Evolutionary conservation across 2,113 vertebrate genomes (phyloP), one percentile per base, ranked within the genome.

Genomic region (Erinaceus europaeus): DNA sequence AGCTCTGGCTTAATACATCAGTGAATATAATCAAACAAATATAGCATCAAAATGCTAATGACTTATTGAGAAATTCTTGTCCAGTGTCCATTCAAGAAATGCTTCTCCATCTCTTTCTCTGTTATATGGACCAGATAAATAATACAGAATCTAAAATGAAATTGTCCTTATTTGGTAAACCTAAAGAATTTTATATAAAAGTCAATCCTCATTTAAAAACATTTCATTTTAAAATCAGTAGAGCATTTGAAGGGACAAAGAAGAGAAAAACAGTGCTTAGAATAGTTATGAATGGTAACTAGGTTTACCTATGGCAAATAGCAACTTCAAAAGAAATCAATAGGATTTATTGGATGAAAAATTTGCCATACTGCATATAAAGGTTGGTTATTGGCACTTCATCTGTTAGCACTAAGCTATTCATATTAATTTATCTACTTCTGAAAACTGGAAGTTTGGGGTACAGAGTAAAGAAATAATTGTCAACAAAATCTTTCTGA

Each of bases 361-460:
- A 38, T 69, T 78, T 75, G 69, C 74, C 29, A 14, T 73, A 27
- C 42, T 90, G 61, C 42, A 27, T 65, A 7, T n/a, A 73, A 84
- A 57, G 73, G 81, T 77, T 44, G 69, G 77, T 77, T 88, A 88
- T 40, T 89, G n/a, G 59, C 89, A 20, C n/a, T 27, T 86, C 64
- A 71, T 84, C 74, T 89, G 84, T 94, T 74, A 89, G 81, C 36
- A 71, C 77, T 90, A 74, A 94, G 77, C 69, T 88, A 86, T 84
- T 93, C 44, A 36, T 67, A 88, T 88, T 93, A 90, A 95, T 95
- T 94, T 94, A 91, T 91, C 90, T 83, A 75, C 48, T 38, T 88
- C 34, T 78, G 46, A 67, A 88, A 69, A 93, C 62, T 82, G 53
- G 40, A 92, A 92, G 79, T 92, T 68, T 81, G 20, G 36, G 71